Evolutionary conservation across 2,113 vertebrate genomes (phyloP), one percentile per base, ranked within the genome.

Genomic region (Chloebia gouldiae): DNA sequence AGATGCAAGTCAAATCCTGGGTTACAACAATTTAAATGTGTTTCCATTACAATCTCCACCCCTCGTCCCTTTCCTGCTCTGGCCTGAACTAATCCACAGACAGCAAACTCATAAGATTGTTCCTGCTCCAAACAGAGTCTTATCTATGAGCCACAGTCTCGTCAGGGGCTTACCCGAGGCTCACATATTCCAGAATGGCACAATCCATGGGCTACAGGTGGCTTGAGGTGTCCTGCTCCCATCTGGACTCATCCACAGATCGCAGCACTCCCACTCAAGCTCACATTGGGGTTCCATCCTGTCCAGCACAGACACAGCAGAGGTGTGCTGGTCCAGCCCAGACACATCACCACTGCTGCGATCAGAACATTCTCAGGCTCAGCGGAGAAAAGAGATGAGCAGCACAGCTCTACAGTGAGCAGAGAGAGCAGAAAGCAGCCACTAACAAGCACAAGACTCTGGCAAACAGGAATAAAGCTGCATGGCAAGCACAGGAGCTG

Each of bases 401-500:
- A 56, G 13, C 50, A 50, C 17, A 70, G 42, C 27, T 18, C 18
- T 13, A 3, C 21, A 70, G 22, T 1, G 35, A 60, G 28, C 45
- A 40, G n/a, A 4, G 27, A 31, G 51, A 44, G 42, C 22, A 70
- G n/a, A 64, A 27, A 50, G 5, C 8, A 70, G 42, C 27, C 42
- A 15, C 25, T 11, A 27, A 35, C 0, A 1, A 40, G 14, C 70
- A 61, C 3, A 1, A 21, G 22, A 19, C 31, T 22, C 54, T 37
- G 24, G 30, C 16, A 37, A 70, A 28, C 15, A 17, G 49, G 11
- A 10, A 28, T 15, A 27, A 13, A 56, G 15, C 6, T 39, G 7
- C 56, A 20, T 14, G 35, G 49, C 35, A 37, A 49, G 40, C 21
- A 33, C 10, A 70, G 19, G 17, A 77, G 15, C 31, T n/a, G 35